phyloP scores from a whole-genome alignment of 1,140 invertebrate species.

The Leptonema lineaticorne region DNA sequence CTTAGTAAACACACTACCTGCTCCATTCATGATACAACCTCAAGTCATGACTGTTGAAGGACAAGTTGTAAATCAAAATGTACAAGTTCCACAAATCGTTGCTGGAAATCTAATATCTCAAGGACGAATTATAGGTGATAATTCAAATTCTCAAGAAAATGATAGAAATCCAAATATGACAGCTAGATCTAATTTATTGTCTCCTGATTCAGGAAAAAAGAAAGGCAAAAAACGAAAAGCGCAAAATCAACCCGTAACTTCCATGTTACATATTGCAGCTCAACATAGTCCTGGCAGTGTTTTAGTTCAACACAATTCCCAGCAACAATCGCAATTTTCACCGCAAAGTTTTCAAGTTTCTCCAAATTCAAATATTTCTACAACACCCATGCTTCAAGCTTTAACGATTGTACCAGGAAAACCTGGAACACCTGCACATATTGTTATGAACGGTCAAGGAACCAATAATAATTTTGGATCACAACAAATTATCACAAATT shows the following conservation, averaged over 20 bases:
- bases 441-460: constrained; percentile 71
- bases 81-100: constrained; percentile 67
- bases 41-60: constrained; percentile 71
- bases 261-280: constrained; percentile 72
- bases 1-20: constrained; percentile 77
- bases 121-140: constrained; percentile 52
- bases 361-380: constrained; percentile 60
- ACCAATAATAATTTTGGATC: constrained; percentile 62
- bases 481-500: constrained; percentile 69
- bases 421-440: constrained; percentile 66
- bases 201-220: constrained; percentile 69
- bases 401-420: constrained; percentile 76
- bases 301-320: constrained; percentile 57
- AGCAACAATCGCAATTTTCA: constrained; percentile 60
- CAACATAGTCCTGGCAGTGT: constrained; percentile 57
- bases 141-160: constrained; percentile 47
- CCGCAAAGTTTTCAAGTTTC: constrained; percentile 65
- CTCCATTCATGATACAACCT: constrained; percentile 77
- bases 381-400: constrained; percentile 69
- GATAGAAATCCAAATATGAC: constrained; percentile 54
- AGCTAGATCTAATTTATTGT: constrained; percentile 62
- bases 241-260: constrained; percentile 69
- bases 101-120: constrained; percentile 67
- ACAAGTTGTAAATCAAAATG: constrained; percentile 66
- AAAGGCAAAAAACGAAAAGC: constrained; percentile 73